Evolutionary conservation across 2,888 invertebrate genomes (phyloP), one percentile per base, ranked within the genome.

Genomic region (Pycnomerus fuliginosus): DNA sequence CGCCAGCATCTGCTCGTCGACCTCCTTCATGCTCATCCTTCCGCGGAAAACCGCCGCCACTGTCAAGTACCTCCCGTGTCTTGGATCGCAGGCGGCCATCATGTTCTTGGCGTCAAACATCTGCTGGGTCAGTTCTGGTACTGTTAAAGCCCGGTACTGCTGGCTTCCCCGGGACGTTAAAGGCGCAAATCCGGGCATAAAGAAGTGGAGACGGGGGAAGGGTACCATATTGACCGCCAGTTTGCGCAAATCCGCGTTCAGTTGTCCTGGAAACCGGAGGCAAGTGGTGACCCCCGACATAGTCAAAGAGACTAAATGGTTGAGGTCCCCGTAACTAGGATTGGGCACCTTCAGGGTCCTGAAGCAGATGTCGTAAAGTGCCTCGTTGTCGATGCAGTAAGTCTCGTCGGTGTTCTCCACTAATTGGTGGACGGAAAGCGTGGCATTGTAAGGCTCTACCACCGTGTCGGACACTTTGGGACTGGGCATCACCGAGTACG

Each of bases 211-310:
- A 69, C 94, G 87, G 1, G 96, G 96, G 82, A 96, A 96, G 31
- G 96, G 96, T 13, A 96, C 95, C 95, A 96, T 95, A 77, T 96
- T 96, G 35, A 96, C 92, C 17, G 91, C 90, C 60, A 92, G 75
- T 72, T 96, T 90, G 53, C 95, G 79, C 48, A 96, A 77, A 74
- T 95, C 95, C 12, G 94, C 92, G 71, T 94, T 95, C 52, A 95
- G 74, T 73, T 96, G 94, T 36, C 94, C 95, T 3, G 94, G 95
- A 78, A 95, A 90, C 56, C 90, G 76, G 16, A 90, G 80, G 68
- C 87, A 87, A 36, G 87, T 87, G 7, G 89, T 89, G n/a, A 89
- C 88, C 22, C 89, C 89, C 22, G 88, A 88, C 89, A 89, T 89
- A 33, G 89, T 89, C 42, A 87, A 72, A 14, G 87, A 87, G 8